Conservation (phyloP, 2,113 vertebrate species). For the Ahaetulla prasina region DNA sequence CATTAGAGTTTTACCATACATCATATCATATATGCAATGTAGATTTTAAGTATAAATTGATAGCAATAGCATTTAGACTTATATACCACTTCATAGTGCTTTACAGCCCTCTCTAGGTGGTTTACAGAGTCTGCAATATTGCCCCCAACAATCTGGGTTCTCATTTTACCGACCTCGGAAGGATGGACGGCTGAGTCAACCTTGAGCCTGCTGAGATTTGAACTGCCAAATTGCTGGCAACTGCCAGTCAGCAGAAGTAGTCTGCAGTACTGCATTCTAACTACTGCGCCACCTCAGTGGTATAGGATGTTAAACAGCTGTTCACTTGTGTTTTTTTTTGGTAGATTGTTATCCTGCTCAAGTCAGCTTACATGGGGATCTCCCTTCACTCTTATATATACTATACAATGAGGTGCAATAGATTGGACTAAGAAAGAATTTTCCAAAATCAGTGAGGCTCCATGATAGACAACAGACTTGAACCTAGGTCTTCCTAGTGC, state of each 20-base stretch:
- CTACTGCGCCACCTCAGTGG: too few relatives aligned
- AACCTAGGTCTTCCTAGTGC: not conserved
- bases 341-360: not conserved
- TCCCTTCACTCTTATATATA: not conserved
- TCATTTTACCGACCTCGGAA: too few relatives aligned
- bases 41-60: not conserved
- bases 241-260: too few relatives aligned
- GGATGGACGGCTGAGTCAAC: too few relatives aligned
- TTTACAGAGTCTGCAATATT: too few relatives aligned
- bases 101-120: too few relatives aligned
- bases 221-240: too few relatives aligned
- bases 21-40: not conserved
- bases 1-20: not conserved
- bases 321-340: not conserved
- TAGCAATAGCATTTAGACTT: not conserved
- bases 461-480: not conserved
- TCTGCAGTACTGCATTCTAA: too few relatives aligned
- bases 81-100: too few relatives aligned
- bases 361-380: not conserved
- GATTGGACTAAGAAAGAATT: not conserved
- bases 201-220: too few relatives aligned
- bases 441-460: not conserved
- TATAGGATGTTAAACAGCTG: not conserved
- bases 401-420: not conserved
- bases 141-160: too few relatives aligned